Base-by-base conservation (phyloP, 53 echinoderm and acorn worm genomes). In the Henricia sp. region DNA sequence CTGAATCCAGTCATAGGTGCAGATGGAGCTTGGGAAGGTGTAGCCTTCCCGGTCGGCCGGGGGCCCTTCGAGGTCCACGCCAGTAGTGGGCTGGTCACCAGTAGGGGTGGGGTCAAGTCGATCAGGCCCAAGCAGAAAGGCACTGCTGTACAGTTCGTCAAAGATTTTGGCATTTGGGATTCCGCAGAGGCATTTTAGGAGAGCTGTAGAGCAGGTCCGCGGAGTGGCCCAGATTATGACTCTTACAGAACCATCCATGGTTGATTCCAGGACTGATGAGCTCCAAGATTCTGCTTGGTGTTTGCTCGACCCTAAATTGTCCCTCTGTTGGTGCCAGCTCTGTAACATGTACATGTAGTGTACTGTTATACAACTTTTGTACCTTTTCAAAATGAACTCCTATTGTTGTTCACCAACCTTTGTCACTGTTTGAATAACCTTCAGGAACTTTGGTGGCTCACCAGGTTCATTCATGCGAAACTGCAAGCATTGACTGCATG, bases 141-240 rank as follows among this genome's bases (percentile, higher is more conserved):
- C 77, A 0, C 2, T n/a, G n/a, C 24, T 77, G 77, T 77, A 77
- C 77, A 77, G 17, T 48, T 77, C 77, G 25, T 60, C 19, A 62
- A 77, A 77, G 1, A 77, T 20, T 33, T 77, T 77, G 77, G 77
- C n/a, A 30, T 77, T 62, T 43, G 42, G 77, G 16, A 77, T 11
- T 3, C 46, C 35, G 42, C 77, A 62, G 20, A 77, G n/a, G 42
- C 77, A 17, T 48, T 62, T 59, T 33, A 77, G 77, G 44, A 77
- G 48, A 60, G 77, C 48, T 17, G 77, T 77, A 46, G 77, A 77
- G 46, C 77, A 46, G 37, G 77, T 37, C 14, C 77, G 60, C 13
- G 77, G 77, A 2, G 26, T 1, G 8, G 60, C 30, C 77, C 77
- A 77, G 32, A 77, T 60, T 30, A 77, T 77, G 16, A 59, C 37